phyloP scores from a whole-genome alignment of 2,888 invertebrate genomes.

The Diabrotica balteata region DNA sequence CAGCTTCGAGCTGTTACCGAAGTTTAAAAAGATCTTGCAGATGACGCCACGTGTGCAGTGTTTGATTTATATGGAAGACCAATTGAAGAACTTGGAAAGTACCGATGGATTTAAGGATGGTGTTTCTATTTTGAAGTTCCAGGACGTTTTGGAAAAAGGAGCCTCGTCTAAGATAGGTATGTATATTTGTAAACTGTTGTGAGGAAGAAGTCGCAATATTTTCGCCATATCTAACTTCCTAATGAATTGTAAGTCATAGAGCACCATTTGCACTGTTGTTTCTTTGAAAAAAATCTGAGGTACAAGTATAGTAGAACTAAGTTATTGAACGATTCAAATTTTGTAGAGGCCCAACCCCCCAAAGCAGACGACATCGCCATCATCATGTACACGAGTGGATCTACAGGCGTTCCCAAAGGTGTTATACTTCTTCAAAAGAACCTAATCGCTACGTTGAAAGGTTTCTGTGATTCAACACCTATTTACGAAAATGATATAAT shows the following conservation, averaged over 20 bases:
- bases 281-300: too few species aligned
- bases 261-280: too few species aligned
- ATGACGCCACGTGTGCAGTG: constrained; percentile 79
- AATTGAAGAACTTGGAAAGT: constrained; percentile 74
- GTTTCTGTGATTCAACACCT: constrained; percentile 79
- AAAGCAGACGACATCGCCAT: constrained; percentile 84
- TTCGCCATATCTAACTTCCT: too few species aligned
- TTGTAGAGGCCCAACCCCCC: constrained; percentile 62
- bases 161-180: constrained; percentile 62
- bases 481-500: constrained; percentile 80
- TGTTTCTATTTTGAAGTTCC: constrained; percentile 77
- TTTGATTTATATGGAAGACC: constrained; percentile 88
- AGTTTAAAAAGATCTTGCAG: constrained; percentile 80
- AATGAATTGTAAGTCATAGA: too few species aligned
- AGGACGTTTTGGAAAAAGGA: constrained; percentile 69
- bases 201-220: too few species aligned
- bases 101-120: constrained; percentile 73
- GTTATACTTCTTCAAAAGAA: constrained; percentile 84
- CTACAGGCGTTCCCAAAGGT: constrained; percentile 95
- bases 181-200: constrained; percentile 28
- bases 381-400: constrained; percentile 99
- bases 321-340: neutral
- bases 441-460: constrained; percentile 79
- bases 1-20: constrained; percentile 88
- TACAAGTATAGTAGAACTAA: too few species aligned